phyloP scores from a whole-genome alignment of 2,888 invertebrate species.

The Junonia oenone region DNA sequence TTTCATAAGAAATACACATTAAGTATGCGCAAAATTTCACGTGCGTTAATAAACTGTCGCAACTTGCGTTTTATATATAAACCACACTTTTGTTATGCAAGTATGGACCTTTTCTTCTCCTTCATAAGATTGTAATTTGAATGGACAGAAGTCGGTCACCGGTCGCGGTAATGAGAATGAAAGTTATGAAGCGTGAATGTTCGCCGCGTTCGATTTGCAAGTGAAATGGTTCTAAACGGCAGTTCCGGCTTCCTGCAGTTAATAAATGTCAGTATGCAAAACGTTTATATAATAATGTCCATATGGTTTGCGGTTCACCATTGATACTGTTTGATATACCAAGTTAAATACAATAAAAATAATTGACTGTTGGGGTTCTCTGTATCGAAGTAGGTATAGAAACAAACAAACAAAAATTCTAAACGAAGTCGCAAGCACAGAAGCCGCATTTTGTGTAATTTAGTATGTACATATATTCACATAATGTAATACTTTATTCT shows the following conservation, averaged over 20 bases:
- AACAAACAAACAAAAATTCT: too few relatives aligned
- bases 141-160: constrained; percentile 12
- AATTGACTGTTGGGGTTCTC: too few relatives aligned
- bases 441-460: too few relatives aligned
- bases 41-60: constrained; percentile 5
- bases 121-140: constrained; percentile 6
- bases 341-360: too few relatives aligned
- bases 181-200: constrained; percentile 53
- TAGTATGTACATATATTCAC: too few relatives aligned
- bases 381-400: too few relatives aligned
- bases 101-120: constrained; percentile 1
- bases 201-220: constrained; percentile 49
- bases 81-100: neutral
- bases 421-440: too few relatives aligned
- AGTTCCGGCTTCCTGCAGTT: constrained; percentile 36
- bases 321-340: neutral
- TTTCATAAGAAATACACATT: neutral
- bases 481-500: too few relatives aligned
- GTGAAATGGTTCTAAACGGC: constrained; percentile 40
- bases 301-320: neutral
- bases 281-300: constrained; percentile 13
- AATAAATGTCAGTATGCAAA: constrained; percentile 17
- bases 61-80: constrained; percentile 5
- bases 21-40: neutral
- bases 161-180: constrained; percentile 42